Evolutionary conservation across 2,888 invertebrate species (phyloP), one percentile per base, ranked within the genome.

Genomic region (Sthenelais limicola): DNA sequence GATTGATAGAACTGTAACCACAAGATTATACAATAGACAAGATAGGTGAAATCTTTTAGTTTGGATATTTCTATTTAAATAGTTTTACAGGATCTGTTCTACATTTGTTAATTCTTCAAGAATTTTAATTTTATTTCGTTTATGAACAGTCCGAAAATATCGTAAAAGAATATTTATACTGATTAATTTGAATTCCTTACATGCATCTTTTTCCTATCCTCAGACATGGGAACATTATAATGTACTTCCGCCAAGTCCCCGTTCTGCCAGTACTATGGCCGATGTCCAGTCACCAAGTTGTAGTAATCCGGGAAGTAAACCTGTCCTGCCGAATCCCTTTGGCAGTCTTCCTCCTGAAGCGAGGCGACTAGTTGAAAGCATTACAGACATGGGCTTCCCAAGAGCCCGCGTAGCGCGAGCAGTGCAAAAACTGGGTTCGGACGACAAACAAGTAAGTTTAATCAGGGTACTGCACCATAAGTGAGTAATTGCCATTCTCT

Each of bases 331-430:
- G 0, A 68, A 74, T 35, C 71, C 71, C 1, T 74, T 43, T 49
- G 47, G 38, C 18, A 28, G 51, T n/a, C 43, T 74, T 32, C n/a
- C 67, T 2, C 33, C 15, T 9, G 71, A 74, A 12, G 68, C 56
- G n/a, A 43, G 68, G 48, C 28, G 68, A 18, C 51, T 70, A 12
- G 68, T 62, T 5, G 48, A 74, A 28, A 72, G 26, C 56, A 72
- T 96, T 73, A 92, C 92, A 82, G 91, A 92, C 75, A 97, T 97
- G 96, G 97, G 97, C 0, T 97, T 97, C 85, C 93, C 94, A 0
- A 85, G 93, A 68, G 91, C 93, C 73, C 91, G 94, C 86, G 94
- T 94, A 24, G 92, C 93, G 4, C 91, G 94, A 81, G 93, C 94
- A n/a, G 93, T 93, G 79, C 91, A 92, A 80, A 89, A 92, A 67